Evolutionary conservation across 2,888 invertebrate species (phyloP), one percentile per base, ranked within the genome.

Genomic region (Mimumesa dahlbomi): DNA sequence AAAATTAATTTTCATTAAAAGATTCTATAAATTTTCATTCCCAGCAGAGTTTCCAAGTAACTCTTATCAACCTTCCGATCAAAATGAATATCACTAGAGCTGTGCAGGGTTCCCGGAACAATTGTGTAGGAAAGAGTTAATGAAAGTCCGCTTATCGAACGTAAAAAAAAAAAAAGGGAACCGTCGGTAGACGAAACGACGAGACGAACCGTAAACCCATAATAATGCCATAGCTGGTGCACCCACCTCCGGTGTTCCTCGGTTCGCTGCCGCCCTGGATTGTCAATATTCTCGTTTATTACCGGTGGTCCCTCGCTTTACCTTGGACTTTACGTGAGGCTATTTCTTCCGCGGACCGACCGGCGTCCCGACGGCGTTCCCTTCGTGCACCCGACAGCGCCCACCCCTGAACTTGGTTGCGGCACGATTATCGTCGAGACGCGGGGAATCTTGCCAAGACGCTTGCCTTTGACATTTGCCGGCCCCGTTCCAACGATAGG

Each of bases 251-350:
- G 40, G 13, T 64, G 31, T 36, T 45, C 13, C 14, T 34, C 52
- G 36, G 19, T 42, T 42, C 38, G n/a, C 21, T 50, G 53, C 38
- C 50, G 50, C 50, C 38, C 18, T 14, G 42, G 42, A 59, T 71
- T 71, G 69, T 75, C 71, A 75, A 67, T 75, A 67, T 72, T 54
- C 36, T 48, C 71, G 58, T 64, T 71, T 72, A 71, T 75, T 75
- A 71, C 68, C 56, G 45, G 29, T 50, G 42, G 50, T 45, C 34
- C 50, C 31, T 42, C 42, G 54, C 46, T 73, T 61, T 61, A 61
- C 38, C 56, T 61, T 64, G 38, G 58, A 59, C 45, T 63, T 48
- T 43, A 56, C 38, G 22, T 38, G 19, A 45, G 34, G 40, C 43
- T 53, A 25, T 62, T 72, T 65, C 65, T 53, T 52, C 21, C 29